These are phyloP conservation scores for Microcebus ravelobensis DNA, from an alignment of 2,113 vertebrate genomes.

Conservation along the genomic window DNA sequence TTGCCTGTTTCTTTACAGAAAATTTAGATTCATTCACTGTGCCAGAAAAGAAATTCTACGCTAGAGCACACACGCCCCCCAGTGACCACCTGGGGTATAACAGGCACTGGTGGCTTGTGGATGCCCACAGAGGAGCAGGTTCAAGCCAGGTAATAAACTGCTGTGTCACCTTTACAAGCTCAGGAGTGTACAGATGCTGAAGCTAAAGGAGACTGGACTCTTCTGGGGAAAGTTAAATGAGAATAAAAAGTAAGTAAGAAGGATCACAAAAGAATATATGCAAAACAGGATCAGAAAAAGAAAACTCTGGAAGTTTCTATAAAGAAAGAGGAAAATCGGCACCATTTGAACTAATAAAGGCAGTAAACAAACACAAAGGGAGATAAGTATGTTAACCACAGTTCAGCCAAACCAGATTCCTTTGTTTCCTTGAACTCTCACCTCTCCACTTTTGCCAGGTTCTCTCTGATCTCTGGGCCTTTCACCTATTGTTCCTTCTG, in stretches of 20 bases:
- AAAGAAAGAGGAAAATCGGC: constrained; percentile 11
- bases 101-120: neutral
- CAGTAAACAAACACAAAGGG: neutral
- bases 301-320: neutral
- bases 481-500: neutral
- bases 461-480: neutral
- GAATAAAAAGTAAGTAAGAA: neutral
- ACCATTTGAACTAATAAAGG: neutral
- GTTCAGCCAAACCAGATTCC: neutral
- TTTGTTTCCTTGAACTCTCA: neutral
- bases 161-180: neutral
- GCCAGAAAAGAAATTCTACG: neutral
- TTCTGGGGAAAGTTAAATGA: constrained; percentile 22
- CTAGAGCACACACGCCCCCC: constrained; percentile 68
- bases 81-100: constrained; percentile 77
- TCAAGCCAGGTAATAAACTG: neutral
- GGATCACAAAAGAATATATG: neutral
- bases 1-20: constrained; percentile 31
- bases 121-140: no score
- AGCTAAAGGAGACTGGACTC: neutral
- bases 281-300: neutral
- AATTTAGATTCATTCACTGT: neutral
- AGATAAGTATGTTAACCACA: neutral
- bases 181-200: neutral
- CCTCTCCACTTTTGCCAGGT: neutral